Conservation (phyloP, 2,113 vertebrate genomes). For the Actinemys pallida region DNA sequence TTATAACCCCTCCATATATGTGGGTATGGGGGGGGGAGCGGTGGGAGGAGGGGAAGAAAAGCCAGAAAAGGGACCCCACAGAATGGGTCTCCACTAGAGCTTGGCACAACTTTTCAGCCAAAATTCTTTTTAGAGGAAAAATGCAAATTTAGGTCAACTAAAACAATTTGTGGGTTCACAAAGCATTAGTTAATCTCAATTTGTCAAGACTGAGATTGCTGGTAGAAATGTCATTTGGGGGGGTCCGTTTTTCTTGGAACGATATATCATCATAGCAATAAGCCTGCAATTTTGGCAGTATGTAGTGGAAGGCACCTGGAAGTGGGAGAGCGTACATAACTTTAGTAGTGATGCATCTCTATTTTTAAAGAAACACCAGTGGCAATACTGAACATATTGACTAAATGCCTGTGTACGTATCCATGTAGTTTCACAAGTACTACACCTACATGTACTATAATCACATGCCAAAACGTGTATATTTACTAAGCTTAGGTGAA, state of each 20-base stretch:
- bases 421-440: accelerated
- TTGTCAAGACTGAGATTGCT: accelerated
- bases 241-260: neutral
- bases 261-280: neutral
- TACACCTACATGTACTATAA: neutral
- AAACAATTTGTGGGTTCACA: neutral
- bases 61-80: neutral
- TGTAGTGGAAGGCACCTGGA: conserved; percentile 6
- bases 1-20: accelerated
- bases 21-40: neutral
- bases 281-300: neutral
- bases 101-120: neutral
- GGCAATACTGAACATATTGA: neutral
- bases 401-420: neutral
- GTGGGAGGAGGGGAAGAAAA: neutral
- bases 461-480: neutral
- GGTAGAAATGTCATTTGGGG: neutral
- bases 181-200: neutral
- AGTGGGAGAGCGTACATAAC: neutral
- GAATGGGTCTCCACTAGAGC: neutral
- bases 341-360: neutral
- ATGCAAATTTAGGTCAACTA: neutral
- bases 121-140: neutral
- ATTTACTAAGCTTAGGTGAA: neutral
- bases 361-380: neutral